Conservation (phyloP, 2,888 invertebrate genomes). For the Lycocerus yunnanus region DNA sequence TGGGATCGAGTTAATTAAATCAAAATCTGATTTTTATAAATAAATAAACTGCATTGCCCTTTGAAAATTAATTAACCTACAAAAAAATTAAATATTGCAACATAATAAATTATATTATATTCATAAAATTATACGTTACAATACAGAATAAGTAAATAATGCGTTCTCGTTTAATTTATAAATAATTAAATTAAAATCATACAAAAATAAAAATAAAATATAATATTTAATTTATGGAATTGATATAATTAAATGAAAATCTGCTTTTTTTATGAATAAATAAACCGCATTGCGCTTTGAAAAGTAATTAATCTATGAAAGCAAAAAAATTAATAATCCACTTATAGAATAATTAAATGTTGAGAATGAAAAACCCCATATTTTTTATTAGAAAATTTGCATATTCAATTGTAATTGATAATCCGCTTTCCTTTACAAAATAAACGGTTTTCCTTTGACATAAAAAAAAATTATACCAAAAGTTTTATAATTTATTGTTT, state of each 20-base stretch:
- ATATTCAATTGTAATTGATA: not conserved
- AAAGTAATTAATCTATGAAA: not conserved
- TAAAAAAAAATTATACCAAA: not conserved
- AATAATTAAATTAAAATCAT: too few relatives aligned
- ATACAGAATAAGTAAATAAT: too few relatives aligned
- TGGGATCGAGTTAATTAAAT: too few relatives aligned
- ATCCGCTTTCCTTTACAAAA: not conserved
- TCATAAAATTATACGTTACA: too few relatives aligned
- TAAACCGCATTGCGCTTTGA: not conserved
- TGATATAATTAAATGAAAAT: not conserved
- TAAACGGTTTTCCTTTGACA: not conserved
- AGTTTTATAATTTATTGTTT: not conserved
- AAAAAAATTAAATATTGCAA: too few relatives aligned
- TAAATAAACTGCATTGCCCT: too few relatives aligned
- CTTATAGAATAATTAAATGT: not conserved
- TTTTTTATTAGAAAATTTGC: not conserved
- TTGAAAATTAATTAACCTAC: too few relatives aligned
- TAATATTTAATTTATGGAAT: too few relatives aligned
- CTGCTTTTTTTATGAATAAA: not conserved
- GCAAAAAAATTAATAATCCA: not conserved
- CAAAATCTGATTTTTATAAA: too few relatives aligned
- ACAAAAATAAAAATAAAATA: too few relatives aligned
- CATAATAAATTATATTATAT: too few relatives aligned
- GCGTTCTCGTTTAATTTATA: too few relatives aligned
- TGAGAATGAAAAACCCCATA: not conserved